phyloP scores from a whole-genome alignment of 2,888 invertebrate genomes.

The Lasioglossum zephyrum region DNA sequence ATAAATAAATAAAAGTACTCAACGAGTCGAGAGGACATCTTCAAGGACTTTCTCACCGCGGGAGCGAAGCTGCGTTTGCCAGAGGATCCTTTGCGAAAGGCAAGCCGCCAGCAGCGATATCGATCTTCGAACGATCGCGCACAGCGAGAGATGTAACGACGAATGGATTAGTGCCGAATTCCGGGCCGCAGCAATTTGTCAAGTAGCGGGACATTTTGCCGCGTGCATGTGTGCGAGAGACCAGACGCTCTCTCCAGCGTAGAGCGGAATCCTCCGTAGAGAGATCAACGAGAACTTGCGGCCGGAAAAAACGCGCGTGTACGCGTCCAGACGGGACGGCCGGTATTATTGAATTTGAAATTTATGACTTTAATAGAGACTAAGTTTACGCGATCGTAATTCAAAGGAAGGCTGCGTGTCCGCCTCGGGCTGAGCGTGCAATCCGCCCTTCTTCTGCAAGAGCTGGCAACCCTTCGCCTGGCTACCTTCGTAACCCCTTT shows the following conservation, averaged over 20 bases:
- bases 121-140: constrained; percentile 51
- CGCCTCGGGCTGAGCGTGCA: constrained; percentile 70
- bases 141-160: constrained; percentile 49
- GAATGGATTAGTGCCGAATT: constrained; percentile 69
- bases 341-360: constrained; percentile 81
- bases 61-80: not conserved
- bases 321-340: constrained; percentile 50
- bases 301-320: constrained; percentile 3
- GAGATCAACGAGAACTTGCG: not conserved
- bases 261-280: not conserved
- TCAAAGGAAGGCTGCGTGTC: constrained; percentile 78
- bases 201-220: constrained; percentile 60
- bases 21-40: not conserved
- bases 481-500: not conserved
- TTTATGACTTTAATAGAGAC: constrained; percentile 83
- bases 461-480: constrained; percentile 41
- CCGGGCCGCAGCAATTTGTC: constrained; percentile 65
- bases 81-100: constrained; percentile 19
- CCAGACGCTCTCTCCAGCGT: not conserved
- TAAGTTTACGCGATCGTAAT: constrained; percentile 80
- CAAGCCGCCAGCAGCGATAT: constrained; percentile 59
- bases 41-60: not conserved
- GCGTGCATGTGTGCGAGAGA: not conserved
- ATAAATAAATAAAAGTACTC: not conserved
- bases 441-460: constrained; percentile 36